Evolutionary conservation across 2,888 invertebrate species (phyloP), one percentile per base, ranked within the genome.

Genomic region (Sipha maydis): DNA sequence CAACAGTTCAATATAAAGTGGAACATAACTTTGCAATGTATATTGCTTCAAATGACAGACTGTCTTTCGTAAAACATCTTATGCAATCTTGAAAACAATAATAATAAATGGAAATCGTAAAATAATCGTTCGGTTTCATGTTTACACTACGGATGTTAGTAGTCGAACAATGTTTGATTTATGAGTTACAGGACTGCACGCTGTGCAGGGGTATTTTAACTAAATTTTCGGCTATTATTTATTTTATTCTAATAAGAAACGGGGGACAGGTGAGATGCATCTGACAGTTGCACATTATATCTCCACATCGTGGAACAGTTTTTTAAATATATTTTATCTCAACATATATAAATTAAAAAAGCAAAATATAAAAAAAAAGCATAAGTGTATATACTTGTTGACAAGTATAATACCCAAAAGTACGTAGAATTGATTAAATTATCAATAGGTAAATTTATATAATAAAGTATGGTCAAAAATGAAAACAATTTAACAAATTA

Each of bases 131-230:
- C 28, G 85, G 78, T 54, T 48, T 34, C 41, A 25, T 78, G 71
- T 85, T 85, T 85, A 85, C 85, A 78, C 54, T 73, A 54, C 78
- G 48, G 76, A 85, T 69, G 48, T 78, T 48, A 78, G 69, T 54
- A 71, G 78, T 85, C n/a, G 84, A 76, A 84, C 76, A 77, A 56
- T 75, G 28, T 84, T 79, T 86, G 86, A 86, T 86, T 86, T 86
- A 86, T 79, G 86, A 79, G n/a, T 79, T 79, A 73, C 28, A 14
- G 56, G 86, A 86, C 86, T 38, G 21, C 86, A 86, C 28, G 79
- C 86, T 86, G 86, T 54, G 86, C 34, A 14, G 56, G 71, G 34
- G 71, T 38, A 56, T 79, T 86, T 86, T 73, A 76, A 86, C 86
- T 79, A 73, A 79, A 86, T 79, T 86, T 54, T 79, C 56, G 56